phyloP scores from a whole-genome alignment of 2,797 vertebrate species.

The Pangasius larnaudii region DNA sequence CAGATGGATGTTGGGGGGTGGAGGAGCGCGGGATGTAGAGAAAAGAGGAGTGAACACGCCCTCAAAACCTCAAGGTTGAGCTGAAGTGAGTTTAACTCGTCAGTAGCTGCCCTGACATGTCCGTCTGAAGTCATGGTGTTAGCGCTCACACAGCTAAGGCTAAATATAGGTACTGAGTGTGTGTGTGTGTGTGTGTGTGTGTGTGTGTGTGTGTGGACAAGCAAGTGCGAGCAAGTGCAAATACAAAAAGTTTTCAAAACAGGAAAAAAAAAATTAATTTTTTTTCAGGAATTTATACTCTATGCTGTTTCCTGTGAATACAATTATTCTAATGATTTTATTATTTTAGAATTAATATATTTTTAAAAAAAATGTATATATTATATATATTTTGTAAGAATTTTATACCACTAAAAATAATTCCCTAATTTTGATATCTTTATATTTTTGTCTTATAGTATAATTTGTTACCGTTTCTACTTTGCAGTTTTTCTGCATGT shows the following conservation, averaged over 20 bases:
- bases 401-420: not conserved
- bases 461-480: not conserved
- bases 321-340: not conserved
- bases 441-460: not conserved
- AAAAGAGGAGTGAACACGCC: not conserved
- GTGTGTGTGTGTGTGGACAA: conserved; percentile 5
- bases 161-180: conserved; percentile 41
- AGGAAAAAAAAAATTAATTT: not conserved
- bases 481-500: not conserved
- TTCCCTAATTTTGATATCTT: not conserved
- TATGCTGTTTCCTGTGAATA: not conserved
- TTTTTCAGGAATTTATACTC: not conserved
- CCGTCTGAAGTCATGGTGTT: not conserved
- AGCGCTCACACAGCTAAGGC: not conserved
- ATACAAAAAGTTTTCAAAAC: not conserved
- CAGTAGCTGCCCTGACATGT: conserved; percentile 30
- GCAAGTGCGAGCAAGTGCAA: not conserved
- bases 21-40: not conserved
- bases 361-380: too few species aligned
- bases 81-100: not conserved
- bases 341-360: not conserved
- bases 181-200: conserved; percentile 22
- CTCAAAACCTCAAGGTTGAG: conserved; percentile 4
- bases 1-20: not conserved
- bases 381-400: not conserved